Percentiles rank a stretch among this genome's conserved stretches.
Conservation (phyloP, 2,113 vertebrate species). For the Laterallus jamaicensis region DNA sequence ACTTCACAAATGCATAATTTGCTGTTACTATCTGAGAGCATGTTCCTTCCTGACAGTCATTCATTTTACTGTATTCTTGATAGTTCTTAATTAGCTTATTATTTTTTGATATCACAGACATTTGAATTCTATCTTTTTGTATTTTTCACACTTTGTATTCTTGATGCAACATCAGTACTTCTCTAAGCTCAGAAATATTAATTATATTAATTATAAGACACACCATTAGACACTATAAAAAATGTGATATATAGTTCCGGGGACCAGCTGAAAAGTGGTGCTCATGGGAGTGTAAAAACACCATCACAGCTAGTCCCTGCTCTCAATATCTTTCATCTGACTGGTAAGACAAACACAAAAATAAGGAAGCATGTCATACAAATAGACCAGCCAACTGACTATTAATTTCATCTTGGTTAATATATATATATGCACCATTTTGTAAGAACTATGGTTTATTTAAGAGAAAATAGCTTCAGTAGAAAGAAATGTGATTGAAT, state of each 20-base stretch:
- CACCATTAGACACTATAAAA: not conserved
- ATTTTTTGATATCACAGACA: not conserved
- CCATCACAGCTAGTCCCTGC: not conserved
- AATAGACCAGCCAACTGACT: not conserved
- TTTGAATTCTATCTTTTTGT: not conserved
- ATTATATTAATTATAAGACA: not conserved
- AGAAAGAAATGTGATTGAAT: not conserved
- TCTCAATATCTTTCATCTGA: not conserved
- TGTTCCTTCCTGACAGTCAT: not conserved
- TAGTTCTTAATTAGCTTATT: not conserved
- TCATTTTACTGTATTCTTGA: not conserved
- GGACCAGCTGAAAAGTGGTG: not conserved
- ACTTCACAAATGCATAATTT: not conserved
- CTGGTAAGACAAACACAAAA: not conserved
- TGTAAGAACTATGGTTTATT: not conserved
- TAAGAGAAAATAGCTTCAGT: not conserved
- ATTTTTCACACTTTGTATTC: not conserved
- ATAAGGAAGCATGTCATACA: not conserved
- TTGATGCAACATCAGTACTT: not conserved
- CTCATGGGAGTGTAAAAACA: not conserved
- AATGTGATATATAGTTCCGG: not conserved
- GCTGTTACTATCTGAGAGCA: not conserved
- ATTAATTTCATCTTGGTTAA: not conserved
- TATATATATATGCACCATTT: not conserved
- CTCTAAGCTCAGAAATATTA: not conserved